Evolutionary conservation across 2,113 vertebrate species (phyloP), one percentile per base, ranked within the genome.

Genomic region (Ascaphus truei): DNA sequence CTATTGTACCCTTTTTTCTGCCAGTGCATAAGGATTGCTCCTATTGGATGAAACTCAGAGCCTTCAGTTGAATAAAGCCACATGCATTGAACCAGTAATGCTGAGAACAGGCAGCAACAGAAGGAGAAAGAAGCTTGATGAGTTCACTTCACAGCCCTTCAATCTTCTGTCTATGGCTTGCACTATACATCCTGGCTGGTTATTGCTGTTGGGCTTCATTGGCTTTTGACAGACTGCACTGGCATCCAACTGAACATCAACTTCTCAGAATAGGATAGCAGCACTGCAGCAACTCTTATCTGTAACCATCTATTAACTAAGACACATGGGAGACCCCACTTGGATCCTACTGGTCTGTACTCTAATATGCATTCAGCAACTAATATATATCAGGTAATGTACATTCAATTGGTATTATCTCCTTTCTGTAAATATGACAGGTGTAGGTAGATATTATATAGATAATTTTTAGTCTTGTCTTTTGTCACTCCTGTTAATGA

Each of bases 341-440:
- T 72, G 83, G 83, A 53, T 85, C 56, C 74, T 88, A 55, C 74
- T 80, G 41, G 59, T 79, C 66, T 79, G 89, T 57, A 76, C 86
- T 72, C 76, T 88, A 55, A 80, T 88, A 37, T 84, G 82, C 81
- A 75, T 77, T 27, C 83, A 66, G 3, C 77, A 72, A 73, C 86
- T 65, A 74, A 80, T 76, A 71, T 81, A 84, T 60, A 73, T 79
- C 84, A 87, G 90, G 90, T 91, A 85, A 91, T 33, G 30, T 36
- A 18, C n/a, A 45, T 26, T 36, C 18, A 16, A n/a, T n/a, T n/a
- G n/a, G n/a, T n/a, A n/a, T n/a, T n/a, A n/a, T n/a, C n/a, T n/a
- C n/a, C n/a, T n/a, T n/a, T n/a, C n/a, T n/a, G n/a, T n/a, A n/a
- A n/a, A n/a, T n/a, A n/a, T n/a, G n/a, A n/a, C n/a, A n/a, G n/a